Base-by-base conservation (phyloP, 2,888 invertebrate genomes). In the Ephialtes manifestator region DNA sequence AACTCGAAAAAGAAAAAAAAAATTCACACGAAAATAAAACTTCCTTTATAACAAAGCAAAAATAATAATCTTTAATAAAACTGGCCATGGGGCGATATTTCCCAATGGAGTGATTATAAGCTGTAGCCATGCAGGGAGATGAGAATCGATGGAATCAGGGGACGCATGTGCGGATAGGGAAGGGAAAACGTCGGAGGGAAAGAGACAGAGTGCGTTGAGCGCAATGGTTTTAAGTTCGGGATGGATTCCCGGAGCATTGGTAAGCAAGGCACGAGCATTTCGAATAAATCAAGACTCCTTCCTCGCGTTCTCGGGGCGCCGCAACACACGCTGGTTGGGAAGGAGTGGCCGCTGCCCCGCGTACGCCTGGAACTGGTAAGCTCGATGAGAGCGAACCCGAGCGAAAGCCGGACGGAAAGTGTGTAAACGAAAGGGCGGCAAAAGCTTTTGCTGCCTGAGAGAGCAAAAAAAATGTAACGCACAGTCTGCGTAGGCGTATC, bases 251-350 rank as follows among this genome's bases (percentile, higher is more conserved):
- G 48, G 67, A 43, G 75, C 78, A 84, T 91, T 89, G 85, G 88
- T 88, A 92, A 88, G 87, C 91, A 80, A 82, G 82, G 84, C 91
- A 91, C 90, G 91, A 89, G 86, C 83, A 82, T 84, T 89, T 84
- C 87, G 90, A 88, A 92, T 92, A 92, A 92, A 92, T 90, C 92
- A 91, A 85, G 80, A 68, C 87, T 88, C 75, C 74, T 70, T 63
- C 43, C 76, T 83, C 88, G 83, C 79, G 81, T 86, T 84, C 72
- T 75, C 86, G 63, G 43, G 68, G 79, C 35, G 43, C 28, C 35
- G 15, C n/a, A n/a, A 18, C 48, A 10, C 63, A 20, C 51, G 51
- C n/a, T 55, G 20, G 39, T 31, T 24, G 20, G 46, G 18, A 53
- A 72, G 72, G 46, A 79, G 68, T 43, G n/a, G 51, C 79, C 46